These are phyloP conservation scores for Threskiornis aethiopicus DNA, from an alignment of 2,797 vertebrate species.

Conservation along the genomic window DNA sequence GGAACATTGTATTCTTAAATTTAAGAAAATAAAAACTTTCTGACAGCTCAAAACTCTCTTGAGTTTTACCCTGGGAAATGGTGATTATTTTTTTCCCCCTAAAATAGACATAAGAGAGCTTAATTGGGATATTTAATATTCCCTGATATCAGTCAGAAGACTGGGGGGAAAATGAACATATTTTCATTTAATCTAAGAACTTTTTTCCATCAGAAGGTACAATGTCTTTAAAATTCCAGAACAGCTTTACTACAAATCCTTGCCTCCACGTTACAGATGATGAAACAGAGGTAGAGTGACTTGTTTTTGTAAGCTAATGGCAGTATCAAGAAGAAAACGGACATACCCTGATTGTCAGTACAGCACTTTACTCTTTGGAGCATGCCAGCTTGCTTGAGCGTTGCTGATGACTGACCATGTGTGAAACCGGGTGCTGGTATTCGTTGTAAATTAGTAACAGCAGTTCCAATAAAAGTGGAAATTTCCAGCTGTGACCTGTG, in stretches of 20 bases:
- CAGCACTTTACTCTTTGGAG: not conserved
- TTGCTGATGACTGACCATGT: not conserved
- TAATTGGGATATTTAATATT: not conserved
- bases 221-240: not conserved
- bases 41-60: not conserved
- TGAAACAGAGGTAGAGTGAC: not conserved
- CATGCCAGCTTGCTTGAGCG: not conserved
- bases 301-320: not conserved
- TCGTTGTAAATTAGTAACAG: constrained; percentile 1
- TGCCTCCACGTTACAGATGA: not conserved
- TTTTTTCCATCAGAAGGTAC: not conserved
- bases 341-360: not conserved
- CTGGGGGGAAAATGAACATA: not conserved
- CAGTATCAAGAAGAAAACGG: not conserved
- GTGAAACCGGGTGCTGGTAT: not conserved
- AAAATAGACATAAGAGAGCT: not conserved
- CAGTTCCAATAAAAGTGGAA: not conserved
- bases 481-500: not conserved
- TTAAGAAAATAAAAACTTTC: not conserved
- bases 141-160: not conserved
- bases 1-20: not conserved
- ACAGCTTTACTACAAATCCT: not conserved
- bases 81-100: not conserved
- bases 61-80: not conserved
- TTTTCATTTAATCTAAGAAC: not conserved